Evolutionary conservation across 2,888 invertebrate species (phyloP).

Genomic region (Mesochorus sp.): DNA sequence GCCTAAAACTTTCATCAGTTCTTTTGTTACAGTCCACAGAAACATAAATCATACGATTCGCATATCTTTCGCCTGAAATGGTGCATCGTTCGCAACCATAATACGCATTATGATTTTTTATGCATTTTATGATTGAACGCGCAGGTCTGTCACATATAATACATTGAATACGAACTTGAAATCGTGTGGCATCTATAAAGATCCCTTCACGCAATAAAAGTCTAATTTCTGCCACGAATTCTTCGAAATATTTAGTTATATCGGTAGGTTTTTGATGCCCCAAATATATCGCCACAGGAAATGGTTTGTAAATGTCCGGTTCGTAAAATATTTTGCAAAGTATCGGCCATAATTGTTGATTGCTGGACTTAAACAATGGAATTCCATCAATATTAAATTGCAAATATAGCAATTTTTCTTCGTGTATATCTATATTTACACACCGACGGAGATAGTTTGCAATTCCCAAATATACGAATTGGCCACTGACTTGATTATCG

Average conservation of each 20-base stretch:
- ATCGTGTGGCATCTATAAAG: background rate
- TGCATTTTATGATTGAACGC: constrained; percentile 10
- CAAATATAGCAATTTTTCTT: too few relatives aligned
- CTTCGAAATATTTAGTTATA: constrained; percentile 7
- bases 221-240: constrained; percentile 42
- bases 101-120: constrained; percentile 14
- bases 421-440: too few relatives aligned
- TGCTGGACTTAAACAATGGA: constrained; percentile 41
- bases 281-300: constrained; percentile 33
- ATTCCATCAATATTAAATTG: too few relatives aligned
- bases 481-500: too few relatives aligned
- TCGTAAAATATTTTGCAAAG: constrained; percentile 16
- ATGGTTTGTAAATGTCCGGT: constrained; percentile 16
- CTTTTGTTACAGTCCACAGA: background rate
- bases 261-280: constrained; percentile 34
- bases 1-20: constrained; percentile 45
- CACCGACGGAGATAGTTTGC: too few relatives aligned
- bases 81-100: constrained; percentile 23
- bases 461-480: too few relatives aligned
- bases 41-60: constrained; percentile 18
- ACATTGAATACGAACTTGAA: background rate
- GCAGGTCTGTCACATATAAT: constrained; percentile 33
- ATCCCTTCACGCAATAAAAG: background rate
- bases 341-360: constrained; percentile 46
- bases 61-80: constrained; percentile 5